phyloP scores from a whole-genome alignment of 1,140 invertebrate species.

The Drosophila miranda region DNA sequence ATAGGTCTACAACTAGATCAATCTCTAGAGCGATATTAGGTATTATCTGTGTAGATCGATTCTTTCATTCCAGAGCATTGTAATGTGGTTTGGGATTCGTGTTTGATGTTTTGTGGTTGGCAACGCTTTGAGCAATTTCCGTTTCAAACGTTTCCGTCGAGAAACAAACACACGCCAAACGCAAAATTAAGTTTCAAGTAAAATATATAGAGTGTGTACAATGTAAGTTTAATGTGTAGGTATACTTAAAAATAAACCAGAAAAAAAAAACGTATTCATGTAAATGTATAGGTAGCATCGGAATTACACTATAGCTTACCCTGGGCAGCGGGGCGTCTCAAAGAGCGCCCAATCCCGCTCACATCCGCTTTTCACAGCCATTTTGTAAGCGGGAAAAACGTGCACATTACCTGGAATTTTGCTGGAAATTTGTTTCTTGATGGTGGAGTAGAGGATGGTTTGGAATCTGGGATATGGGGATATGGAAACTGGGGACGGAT shows the following conservation, averaged over 20 bases:
- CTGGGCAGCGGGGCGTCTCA: constrained; percentile 2
- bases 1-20: no score
- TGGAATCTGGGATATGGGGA: constrained; percentile 1
- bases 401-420: constrained; percentile 60
- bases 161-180: constrained; percentile 37
- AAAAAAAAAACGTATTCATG: constrained; percentile 7
- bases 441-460: constrained; percentile 1
- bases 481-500: background rate
- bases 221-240: constrained; percentile 32
- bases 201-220: constrained; percentile 32
- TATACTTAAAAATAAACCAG: constrained; percentile 45
- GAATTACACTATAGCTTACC: constrained; percentile 56
- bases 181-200: constrained; percentile 37
- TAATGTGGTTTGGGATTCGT: background rate
- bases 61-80: background rate
- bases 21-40: no score
- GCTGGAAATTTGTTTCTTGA: constrained; percentile 21
- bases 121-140: constrained; percentile 56
- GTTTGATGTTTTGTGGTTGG: constrained; percentile 36
- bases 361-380: background rate
- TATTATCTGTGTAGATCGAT: background rate
- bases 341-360: constrained; percentile 2
- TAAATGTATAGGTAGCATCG: background rate
- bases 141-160: constrained; percentile 3
- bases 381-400: constrained; percentile 2